A percentile compares a stretch with the other conserved stretches of the same genome.
phyloP scores from a whole-genome alignment of 2,113 vertebrate species.

The Indicator maculatus region DNA sequence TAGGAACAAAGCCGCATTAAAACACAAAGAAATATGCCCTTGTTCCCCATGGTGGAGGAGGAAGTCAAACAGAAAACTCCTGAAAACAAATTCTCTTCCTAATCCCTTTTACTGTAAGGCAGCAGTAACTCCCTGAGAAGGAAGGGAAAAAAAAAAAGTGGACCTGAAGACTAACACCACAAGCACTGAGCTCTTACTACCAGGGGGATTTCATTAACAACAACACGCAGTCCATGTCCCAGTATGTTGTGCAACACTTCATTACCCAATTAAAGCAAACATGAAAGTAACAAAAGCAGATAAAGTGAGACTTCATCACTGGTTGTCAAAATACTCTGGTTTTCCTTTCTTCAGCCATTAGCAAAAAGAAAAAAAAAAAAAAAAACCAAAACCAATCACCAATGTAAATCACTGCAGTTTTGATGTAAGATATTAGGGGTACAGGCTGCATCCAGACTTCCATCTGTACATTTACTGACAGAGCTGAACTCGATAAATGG shows the following conservation, averaged over 20 bases:
- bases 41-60: neutral
- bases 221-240: neutral
- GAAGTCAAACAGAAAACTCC: neutral
- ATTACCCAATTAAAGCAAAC: neutral
- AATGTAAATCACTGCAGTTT: neutral
- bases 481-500: neutral
- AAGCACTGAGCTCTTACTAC: neutral
- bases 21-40: neutral
- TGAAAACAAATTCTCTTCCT: neutral
- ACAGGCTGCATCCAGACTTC: neutral
- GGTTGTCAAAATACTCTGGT: neutral
- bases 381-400: neutral
- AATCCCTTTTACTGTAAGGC: neutral
- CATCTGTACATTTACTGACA: neutral
- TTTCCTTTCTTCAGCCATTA: neutral
- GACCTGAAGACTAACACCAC: neutral
- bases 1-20: neutral
- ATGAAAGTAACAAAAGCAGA: neutral
- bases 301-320: neutral
- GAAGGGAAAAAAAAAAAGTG: neutral
- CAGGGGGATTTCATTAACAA: neutral
- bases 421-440: neutral
- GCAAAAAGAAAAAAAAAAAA: neutral
- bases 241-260: neutral
- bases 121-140: neutral